Evolutionary conservation across 2,113 vertebrate species (phyloP), one percentile per base, ranked within the genome.

Genomic region (Mormyrus lacerda): DNA sequence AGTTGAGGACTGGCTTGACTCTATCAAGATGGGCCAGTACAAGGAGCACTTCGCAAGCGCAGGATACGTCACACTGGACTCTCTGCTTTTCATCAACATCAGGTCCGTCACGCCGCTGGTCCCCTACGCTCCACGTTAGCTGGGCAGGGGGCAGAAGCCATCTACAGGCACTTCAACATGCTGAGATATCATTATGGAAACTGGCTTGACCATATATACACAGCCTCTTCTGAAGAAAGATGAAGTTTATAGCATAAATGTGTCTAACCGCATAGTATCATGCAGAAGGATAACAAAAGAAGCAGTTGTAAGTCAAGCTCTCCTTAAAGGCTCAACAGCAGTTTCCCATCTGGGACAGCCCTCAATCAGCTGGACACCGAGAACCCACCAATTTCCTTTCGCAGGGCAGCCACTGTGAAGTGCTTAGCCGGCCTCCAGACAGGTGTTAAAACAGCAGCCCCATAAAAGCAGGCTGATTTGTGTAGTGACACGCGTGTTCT

Each of bases 11-110:
- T 99, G 98, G 98, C 96, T 99, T 93, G 97, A 96, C 0, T 98
- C 98, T 55, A 95, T 99, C 94, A 99, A 99, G 95, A 99, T 99
- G 98, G 97, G 96, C 93, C 98, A 99, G 93, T 99, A 99, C 91
- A 96, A 97, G 94, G 98, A 99, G 93, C 98, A 96, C 92, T 99
- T 99, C 96, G 95, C 98, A 91, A 97, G 95, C 0, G 97, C 98
- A 0, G 98, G 98, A 90, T 99, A 99, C 95, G 94, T 94, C 86
- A 95, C 95, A 50, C 85, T 96, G 92, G 94, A 95, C 6, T 95
- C 95, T 0, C 89, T 96, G 92, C 94, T 95, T 45, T 95, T 95
- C 86, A 93, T 96, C 93, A 96, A 94, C 69, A 90, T 93, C 17
- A 94, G 96, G 96, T 96, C 91, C 39, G 82, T 47, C 39, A 24